Conservation (phyloP, 2,797 vertebrate genomes). For the Pseudotriccus pelzelni region DNA sequence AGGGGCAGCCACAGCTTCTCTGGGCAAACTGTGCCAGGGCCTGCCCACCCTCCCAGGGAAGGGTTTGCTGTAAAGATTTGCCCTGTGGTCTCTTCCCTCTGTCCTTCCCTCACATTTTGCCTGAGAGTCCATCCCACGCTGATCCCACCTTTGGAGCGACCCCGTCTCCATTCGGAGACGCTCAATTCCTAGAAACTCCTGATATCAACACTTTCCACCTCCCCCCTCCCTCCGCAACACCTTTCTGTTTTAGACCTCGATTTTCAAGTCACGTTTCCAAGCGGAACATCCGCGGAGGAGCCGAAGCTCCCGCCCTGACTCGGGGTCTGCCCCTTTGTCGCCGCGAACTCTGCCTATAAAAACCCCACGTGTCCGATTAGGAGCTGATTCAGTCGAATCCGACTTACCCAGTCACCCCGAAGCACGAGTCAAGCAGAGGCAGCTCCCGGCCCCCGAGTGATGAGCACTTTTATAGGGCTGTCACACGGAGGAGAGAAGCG, state of each 20-base stretch:
- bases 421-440: constrained; percentile 11
- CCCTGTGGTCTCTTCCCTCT: neutral
- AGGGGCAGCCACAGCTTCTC: neutral
- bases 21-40: neutral
- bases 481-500: neutral
- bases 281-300: rapidly evolving
- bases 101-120: neutral
- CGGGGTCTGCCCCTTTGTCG: neutral
- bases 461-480: constrained; percentile 47
- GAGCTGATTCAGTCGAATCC: neutral
- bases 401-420: constrained; percentile 43
- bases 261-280: neutral
- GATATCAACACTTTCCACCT: rapidly evolving
- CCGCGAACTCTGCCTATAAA: neutral
- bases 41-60: neutral
- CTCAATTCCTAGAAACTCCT: neutral
- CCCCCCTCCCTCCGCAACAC: rapidly evolving
- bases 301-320: neutral
- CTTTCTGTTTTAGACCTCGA: neutral
- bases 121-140: neutral
- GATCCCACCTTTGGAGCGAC: rapidly evolving
- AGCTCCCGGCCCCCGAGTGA: neutral
- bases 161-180: rapidly evolving
- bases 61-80: neutral
- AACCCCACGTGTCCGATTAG: neutral